Conservation (phyloP, 2,797 vertebrate genomes). For the Gymnopithys bicolor region DNA sequence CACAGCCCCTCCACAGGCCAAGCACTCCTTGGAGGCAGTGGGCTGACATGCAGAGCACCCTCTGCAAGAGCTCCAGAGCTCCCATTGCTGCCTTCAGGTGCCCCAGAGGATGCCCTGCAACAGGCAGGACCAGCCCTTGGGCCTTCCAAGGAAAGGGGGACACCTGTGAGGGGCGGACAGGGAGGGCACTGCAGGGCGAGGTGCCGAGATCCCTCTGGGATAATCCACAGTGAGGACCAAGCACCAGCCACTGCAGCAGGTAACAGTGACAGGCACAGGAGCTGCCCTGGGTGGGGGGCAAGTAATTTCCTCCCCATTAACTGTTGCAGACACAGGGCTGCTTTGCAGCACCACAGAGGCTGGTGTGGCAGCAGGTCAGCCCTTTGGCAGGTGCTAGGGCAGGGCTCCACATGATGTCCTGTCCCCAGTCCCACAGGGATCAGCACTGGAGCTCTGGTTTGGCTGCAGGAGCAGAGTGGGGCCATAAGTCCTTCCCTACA, state of each 20-base stretch:
- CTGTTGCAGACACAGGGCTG: not conserved
- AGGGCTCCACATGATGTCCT: fast-evolving
- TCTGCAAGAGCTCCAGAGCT: not conserved
- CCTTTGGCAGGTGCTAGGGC: not conserved
- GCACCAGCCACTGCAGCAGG: not conserved
- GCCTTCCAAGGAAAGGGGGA: not conserved
- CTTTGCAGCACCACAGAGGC: not conserved
- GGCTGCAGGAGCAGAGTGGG: fast-evolving
- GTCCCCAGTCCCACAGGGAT: not conserved
- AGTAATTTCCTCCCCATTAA: not conserved
- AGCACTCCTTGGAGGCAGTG: not conserved
- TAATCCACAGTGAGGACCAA: fast-evolving
- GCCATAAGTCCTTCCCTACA: fast-evolving
- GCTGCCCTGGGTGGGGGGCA: not conserved
- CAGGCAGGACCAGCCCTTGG: not conserved
- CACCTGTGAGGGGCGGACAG: not conserved
- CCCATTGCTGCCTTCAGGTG: not conserved
- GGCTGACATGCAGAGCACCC: fast-evolving
- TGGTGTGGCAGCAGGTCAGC: not conserved
- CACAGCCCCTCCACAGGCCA: not conserved
- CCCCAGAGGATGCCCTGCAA: not conserved
- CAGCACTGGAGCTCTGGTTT: not conserved
- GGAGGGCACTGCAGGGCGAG: not conserved
- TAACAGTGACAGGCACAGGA: not conserved
- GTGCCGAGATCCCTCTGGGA: fast-evolving